Base-by-base conservation (phyloP, 2,888 invertebrate species). In the Maniola hyperantus region DNA sequence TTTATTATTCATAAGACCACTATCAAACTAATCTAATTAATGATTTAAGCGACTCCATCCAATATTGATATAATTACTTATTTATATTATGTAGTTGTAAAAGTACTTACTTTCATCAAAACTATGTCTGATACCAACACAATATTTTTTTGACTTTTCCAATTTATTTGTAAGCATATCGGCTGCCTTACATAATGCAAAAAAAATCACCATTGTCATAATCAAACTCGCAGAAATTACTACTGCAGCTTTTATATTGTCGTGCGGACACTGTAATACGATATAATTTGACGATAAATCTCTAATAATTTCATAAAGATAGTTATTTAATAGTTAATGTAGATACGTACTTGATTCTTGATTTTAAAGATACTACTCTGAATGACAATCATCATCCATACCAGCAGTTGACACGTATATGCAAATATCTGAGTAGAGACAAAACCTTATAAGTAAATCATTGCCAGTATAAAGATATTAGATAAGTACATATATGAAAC, bases 321-420 rank as follows among this genome's bases (percentile, higher is more conserved):
- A 15, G 6, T n/a, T 6, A 46, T 26, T 1, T 26, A 4, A 26
- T 26, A 26, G 26, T 26, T 26, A 26, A 26, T n/a, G n/a, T 15
- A 18, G n/a, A 1, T 39, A 57, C 57, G 20, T 57, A 57, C 57
- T 42, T 57, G 57, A 20, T 57, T 57, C 20, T 57, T 57, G 0
- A 57, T n/a, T 39, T 78, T 78, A 33, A 74, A 74, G 6, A 87
- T 79, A 6, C 85, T 55, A 58, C 78, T 82, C 74, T 86, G 80
- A 68, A 88, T 79, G 2, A 78, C 69, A 54, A 81, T 68, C 60
- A 88, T 76, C 68, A 78, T 79, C 79, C 83, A 83, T 7, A 74
- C 61, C 64, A 86, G 71, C 64, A 79, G 71, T 76, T 83, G 80
- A 50, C 77, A 79, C 6, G 79, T 74, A 65, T 79, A 83, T 44